These are phyloP conservation scores for Neoarius graeffei DNA, from an alignment of 2,113 vertebrate species.

Conservation along the genomic window DNA sequence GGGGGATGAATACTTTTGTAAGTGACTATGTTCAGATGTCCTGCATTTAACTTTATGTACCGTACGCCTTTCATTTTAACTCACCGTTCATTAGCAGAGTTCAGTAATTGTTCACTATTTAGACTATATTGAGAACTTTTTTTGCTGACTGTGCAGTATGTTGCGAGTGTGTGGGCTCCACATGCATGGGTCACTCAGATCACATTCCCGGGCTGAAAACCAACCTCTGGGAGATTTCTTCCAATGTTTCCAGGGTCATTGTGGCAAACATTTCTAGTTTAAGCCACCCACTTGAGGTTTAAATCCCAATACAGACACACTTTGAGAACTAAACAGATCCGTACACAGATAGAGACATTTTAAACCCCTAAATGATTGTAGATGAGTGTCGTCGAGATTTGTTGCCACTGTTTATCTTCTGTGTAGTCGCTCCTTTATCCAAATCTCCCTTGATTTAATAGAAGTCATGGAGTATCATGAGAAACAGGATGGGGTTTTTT, in stretches of 20 bases:
- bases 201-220: not conserved
- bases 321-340: not conserved
- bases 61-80: not conserved
- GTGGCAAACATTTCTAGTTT: not conserved
- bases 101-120: too few relatives aligned
- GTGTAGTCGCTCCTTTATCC: not conserved
- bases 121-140: not conserved
- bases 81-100: not conserved
- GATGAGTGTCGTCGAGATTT: not conserved
- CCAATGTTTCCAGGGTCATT: not conserved
- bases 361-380: not conserved
- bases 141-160: not conserved
- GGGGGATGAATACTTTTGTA: too few relatives aligned
- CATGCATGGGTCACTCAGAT: not conserved
- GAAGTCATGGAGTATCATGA: not conserved
- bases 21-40: too few relatives aligned
- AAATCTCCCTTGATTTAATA: constrained; percentile 2
- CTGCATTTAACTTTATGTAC: too few relatives aligned
- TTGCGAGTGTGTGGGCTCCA: not conserved
- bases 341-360: not conserved
- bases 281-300: not conserved
- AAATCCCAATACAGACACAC: not conserved
- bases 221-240: not conserved
- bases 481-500: not conserved
- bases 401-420: not conserved